Evolutionary conservation across 2,113 vertebrate genomes (phyloP), one percentile per base, ranked within the genome.

Genomic region (Coregonus clupeaformis): DNA sequence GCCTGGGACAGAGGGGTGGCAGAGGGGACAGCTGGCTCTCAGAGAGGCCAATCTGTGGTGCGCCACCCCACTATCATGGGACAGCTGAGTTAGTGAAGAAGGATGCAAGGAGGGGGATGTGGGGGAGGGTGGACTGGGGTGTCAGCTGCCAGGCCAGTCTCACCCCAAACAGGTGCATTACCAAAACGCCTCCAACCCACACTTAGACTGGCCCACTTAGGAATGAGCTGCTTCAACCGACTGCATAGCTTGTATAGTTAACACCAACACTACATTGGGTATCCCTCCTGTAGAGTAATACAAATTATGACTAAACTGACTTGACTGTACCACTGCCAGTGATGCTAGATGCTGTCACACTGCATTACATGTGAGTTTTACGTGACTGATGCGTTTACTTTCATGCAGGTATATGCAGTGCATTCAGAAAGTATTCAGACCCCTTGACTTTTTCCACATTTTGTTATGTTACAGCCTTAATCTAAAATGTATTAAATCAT

Each of bases 1-100:
- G 11, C 2, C 9, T 24, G 22, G 12, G 60, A 22, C 36, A 42
- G 36, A 11, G 36, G 36, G 36, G 36, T 16, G 5, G n/a, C 18
- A 45, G 24, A 16, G 36, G 71, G 30, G 70, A 59, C 76, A 72
- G 30, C 76, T 68, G 76, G 49, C 69, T 57, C 27, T 74, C 47
- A 68, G 64, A 68, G 64, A 29, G 20, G 27, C 24, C 24, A 11
- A 49, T 66, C 62, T 49, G 42, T 24, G 32, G 52, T 27, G 9
- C 42, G 1, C 14, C 49, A 32, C 25, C 13, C 5, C 13, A 18
- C 63, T 65, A 47, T 13, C 16, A 30, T 18, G 3, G 22, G 64
- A 68, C 64, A 75, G 73, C 29, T 68, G 47, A 60, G 42, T 66
- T 22, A 65, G 12, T 29, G 63, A 29, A 5, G 20, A 2, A 16